Evolutionary conservation across 2,888 invertebrate genomes (phyloP).

Genomic region (Ypsolopha scabrella): DNA sequence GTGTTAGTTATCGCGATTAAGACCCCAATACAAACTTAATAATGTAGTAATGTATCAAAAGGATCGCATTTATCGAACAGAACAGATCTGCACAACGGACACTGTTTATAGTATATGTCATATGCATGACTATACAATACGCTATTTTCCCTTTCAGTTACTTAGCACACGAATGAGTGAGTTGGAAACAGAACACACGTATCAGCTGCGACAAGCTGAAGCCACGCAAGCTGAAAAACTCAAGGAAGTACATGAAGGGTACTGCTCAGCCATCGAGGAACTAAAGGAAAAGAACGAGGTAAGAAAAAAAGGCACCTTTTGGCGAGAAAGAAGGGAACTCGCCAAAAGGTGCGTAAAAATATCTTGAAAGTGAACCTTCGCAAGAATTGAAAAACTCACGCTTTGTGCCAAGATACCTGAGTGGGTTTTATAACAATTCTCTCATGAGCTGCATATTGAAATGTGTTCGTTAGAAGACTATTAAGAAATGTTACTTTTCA

Average conservation of each 20-base stretch:
- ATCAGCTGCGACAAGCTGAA: conserved; percentile 85
- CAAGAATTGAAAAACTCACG: too few species aligned
- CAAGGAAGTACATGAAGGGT: conserved; percentile 85
- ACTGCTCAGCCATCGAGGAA: conserved; percentile 84
- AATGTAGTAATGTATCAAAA: too few species aligned
- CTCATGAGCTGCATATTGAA: neutral
- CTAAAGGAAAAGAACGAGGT: conserved; percentile 79
- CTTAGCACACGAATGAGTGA: conserved; percentile 83
- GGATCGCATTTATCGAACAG: too few species aligned
- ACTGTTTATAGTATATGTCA: too few species aligned
- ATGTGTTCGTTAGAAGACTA: too few species aligned
- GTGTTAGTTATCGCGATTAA: too few species aligned
- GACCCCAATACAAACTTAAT: too few species aligned
- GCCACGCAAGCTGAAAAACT: conserved; percentile 83
- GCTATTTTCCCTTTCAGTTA: conserved; percentile 24
- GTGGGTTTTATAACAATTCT: too few species aligned
- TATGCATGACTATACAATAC: too few species aligned
- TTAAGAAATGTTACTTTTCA: conserved; percentile 26
- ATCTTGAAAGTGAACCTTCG: neutral
- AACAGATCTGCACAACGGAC: too few species aligned
- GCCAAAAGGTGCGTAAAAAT: too few species aligned
- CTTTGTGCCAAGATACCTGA: too few species aligned
- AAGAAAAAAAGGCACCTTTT: neutral
- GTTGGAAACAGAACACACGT: conserved; percentile 88
- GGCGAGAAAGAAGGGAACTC: neutral